Evolutionary conservation across 2,113 vertebrate species (phyloP).

Genomic region (Tylochromis polylepis): DNA sequence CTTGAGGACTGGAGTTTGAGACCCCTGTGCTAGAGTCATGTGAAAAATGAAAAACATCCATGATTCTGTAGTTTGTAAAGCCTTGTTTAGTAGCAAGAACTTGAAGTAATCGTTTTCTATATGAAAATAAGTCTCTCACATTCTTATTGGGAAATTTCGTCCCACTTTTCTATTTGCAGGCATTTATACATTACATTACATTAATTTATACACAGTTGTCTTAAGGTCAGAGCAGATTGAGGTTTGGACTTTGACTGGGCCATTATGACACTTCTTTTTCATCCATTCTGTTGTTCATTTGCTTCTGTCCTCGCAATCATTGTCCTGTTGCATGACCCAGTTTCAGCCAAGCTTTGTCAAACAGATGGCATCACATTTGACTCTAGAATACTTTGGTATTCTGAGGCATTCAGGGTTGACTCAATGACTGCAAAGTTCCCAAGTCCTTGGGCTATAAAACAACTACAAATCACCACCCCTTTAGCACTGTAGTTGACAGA

Average conservation of each 20-base stretch:
- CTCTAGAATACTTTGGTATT: background rate
- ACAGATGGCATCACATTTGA: background rate
- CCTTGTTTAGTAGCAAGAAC: background rate
- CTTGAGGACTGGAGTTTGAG: too few species aligned
- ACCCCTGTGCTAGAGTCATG: background rate
- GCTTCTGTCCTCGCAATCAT: background rate
- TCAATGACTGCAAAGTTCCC: background rate
- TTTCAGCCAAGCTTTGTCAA: background rate
- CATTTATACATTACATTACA: background rate
- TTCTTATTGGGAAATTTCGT: background rate
- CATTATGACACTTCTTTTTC: background rate
- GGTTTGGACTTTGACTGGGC: background rate
- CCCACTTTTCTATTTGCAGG: background rate
- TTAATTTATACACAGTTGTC: background rate
- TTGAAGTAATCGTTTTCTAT: fast-evolving
- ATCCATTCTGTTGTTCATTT: background rate
- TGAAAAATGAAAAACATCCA: background rate
- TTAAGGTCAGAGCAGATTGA: background rate
- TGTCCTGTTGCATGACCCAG: background rate
- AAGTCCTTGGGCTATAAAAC: fast-evolving
- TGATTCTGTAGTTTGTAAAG: background rate
- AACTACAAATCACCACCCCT: background rate
- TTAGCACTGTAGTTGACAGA: background rate
- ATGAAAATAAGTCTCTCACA: background rate
- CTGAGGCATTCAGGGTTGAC: background rate